Evolutionary conservation across 2,797 vertebrate species (phyloP).

Genomic region (Clarias laeviceps): DNA sequence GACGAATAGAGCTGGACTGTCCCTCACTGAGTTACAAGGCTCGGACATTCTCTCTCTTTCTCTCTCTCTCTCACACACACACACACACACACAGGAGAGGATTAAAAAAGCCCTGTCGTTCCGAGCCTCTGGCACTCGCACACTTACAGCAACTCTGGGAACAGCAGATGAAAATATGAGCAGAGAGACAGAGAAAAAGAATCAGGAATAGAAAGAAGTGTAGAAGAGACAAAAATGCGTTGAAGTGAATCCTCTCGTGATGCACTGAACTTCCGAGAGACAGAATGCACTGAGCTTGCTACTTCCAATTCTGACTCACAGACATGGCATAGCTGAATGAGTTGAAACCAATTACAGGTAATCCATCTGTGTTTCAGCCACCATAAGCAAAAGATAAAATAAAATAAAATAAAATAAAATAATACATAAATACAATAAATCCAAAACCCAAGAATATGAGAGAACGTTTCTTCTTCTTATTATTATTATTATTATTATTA

Average conservation of each 20-base stretch:
- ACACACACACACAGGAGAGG: constrained; percentile 1
- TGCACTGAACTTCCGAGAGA: constrained; percentile 35
- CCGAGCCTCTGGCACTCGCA: constrained; percentile 54
- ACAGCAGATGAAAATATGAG: constrained; percentile 47
- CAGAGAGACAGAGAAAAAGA: constrained; percentile 37
- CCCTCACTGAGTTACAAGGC: constrained; percentile 37
- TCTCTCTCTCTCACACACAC: constrained; percentile 1
- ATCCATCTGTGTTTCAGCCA: constrained; percentile 12
- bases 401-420: neutral
- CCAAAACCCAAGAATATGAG: neutral
- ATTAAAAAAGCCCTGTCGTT: constrained; percentile 37
- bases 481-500: too few species aligned
- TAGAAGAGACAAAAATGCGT: constrained; percentile 45
- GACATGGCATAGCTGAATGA: constrained; percentile 23
- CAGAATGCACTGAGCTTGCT: constrained; percentile 38
- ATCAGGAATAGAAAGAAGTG: constrained; percentile 31
- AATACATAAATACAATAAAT: neutral
- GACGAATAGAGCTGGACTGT: constrained; percentile 42
- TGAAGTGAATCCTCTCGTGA: constrained; percentile 42
- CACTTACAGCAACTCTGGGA: constrained; percentile 53
- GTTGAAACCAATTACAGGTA: constrained; percentile 43
- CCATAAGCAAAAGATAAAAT: neutral
- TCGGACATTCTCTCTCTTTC: constrained; percentile 11
- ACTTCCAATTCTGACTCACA: constrained; percentile 28
- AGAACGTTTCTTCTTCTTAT: too few species aligned